These are phyloP conservation scores for Anguilla pacifica DNA, from an alignment of 2,797 vertebrate species.

Conservation along the genomic window DNA sequence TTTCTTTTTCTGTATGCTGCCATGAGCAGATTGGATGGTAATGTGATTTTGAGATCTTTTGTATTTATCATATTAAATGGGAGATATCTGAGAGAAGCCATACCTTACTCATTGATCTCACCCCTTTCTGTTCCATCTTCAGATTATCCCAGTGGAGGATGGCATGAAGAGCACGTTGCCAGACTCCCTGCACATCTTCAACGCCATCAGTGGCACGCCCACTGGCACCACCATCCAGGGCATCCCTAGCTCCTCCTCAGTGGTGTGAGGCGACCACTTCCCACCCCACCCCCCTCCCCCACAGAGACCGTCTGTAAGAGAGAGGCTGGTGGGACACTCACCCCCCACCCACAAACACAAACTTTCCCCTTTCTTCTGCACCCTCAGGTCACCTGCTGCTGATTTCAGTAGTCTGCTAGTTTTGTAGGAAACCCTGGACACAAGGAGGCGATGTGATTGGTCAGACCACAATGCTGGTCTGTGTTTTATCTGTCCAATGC, in stretches of 20 bases:
- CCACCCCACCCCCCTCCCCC: constrained; percentile 14
- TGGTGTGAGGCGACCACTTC: constrained; percentile 70
- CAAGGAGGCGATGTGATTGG: neutral
- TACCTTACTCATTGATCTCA: neutral
- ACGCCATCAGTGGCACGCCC: constrained; percentile 92
- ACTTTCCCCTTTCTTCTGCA: neutral
- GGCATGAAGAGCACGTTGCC: constrained; percentile 79
- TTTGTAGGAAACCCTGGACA: neutral
- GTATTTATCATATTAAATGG: neutral
- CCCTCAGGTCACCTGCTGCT: neutral
- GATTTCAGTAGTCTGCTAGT: neutral
- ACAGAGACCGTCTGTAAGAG: constrained; percentile 6
- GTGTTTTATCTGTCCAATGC: neutral
- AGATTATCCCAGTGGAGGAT: constrained; percentile 88
- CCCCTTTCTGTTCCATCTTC: neutral
- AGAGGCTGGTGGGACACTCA: neutral
- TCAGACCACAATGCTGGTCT: neutral
- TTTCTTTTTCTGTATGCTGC: constrained; percentile 66
- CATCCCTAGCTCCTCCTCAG: constrained; percentile 80
- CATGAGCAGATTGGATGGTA: constrained; percentile 93
- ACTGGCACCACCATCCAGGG: constrained; percentile 81
- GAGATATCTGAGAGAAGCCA: neutral
- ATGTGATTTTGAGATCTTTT: constrained; percentile 57
- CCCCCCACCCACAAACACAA: constrained; percentile 25
- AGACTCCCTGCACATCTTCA: constrained; percentile 92